Evolutionary conservation across 1,140 invertebrate species (phyloP).

Genomic region (Papilio machaon): DNA sequence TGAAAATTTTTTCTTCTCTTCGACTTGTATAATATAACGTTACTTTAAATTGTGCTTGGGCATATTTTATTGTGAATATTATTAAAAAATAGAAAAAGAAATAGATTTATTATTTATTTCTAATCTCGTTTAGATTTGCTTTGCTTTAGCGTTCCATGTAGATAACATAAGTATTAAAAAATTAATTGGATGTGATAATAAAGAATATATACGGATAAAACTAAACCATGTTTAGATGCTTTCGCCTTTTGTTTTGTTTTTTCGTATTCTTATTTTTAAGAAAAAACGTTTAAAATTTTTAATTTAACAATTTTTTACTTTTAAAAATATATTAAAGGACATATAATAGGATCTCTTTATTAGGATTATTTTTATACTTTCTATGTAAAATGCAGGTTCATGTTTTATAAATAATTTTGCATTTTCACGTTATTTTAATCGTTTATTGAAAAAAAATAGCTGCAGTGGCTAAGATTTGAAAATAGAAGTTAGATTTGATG

Average conservation of each 20-base stretch:
- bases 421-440: neutral
- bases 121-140: neutral
- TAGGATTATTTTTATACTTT: no score
- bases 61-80: neutral
- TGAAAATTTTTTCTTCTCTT: slow-evolving; percentile 43
- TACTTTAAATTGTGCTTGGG: neutral
- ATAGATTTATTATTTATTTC: neutral
- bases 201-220: neutral
- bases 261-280: neutral
- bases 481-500: neutral
- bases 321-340: neutral
- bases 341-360: no score
- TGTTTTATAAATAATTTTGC: neutral
- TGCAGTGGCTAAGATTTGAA: neutral
- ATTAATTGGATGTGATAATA: neutral
- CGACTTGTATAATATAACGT: neutral
- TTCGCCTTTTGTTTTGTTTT: no score
- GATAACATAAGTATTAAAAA: neutral
- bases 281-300: neutral
- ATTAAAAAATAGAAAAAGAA: neutral
- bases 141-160: neutral
- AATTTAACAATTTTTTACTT: neutral
- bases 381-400: no score
- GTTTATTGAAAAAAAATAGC: neutral
- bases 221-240: no score